These are phyloP conservation scores for Drosophila picticornis DNA, from an alignment of 2,888 invertebrate species.

Conservation along the genomic window DNA sequence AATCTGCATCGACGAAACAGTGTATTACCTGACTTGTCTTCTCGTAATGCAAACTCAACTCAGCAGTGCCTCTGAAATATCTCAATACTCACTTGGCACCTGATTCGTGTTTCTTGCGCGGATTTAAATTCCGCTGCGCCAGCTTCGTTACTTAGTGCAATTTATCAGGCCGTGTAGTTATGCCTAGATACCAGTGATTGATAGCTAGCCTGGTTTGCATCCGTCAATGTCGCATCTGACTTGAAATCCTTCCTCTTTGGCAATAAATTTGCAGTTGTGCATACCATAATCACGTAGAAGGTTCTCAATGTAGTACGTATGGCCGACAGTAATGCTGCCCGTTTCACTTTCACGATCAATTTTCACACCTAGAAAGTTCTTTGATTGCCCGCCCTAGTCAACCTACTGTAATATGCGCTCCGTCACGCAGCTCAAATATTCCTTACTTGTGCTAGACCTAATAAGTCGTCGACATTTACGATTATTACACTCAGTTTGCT, in stretches of 20 bases:
- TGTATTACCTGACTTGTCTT: no score
- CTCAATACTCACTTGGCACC: conserved; percentile 28
- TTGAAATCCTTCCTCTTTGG: conserved; percentile 22
- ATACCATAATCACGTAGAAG: background rate
- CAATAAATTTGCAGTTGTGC: conserved; percentile 12
- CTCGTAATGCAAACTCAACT: no score
- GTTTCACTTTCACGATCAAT: conserved; percentile 37
- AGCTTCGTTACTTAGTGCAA: conserved; percentile 33
- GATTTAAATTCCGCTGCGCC: conserved; percentile 30
- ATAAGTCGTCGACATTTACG: conserved; percentile 56
- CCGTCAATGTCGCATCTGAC: conserved; percentile 22
- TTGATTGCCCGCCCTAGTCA: conserved; percentile 33
- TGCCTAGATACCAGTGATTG: conserved; percentile 46
- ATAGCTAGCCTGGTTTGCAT: conserved; percentile 3
- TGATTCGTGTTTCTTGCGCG: conserved; percentile 31
- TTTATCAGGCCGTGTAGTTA: conserved; percentile 16
- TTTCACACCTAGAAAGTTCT: conserved; percentile 49
- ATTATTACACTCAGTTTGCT: conserved; percentile 41
- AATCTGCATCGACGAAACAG: no score
- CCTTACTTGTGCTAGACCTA: conserved; percentile 28
- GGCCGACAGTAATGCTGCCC: background rate
- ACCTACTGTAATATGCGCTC: conserved; percentile 27
- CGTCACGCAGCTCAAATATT: conserved; percentile 32
- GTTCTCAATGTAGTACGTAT: no score
- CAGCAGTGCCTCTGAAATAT: conserved; percentile 26